A percentile compares a stretch with the other conserved stretches of the same genome.
Evolutionary conservation across 2,797 vertebrate genomes (phyloP).

Genomic region (Zalophus californianus): DNA sequence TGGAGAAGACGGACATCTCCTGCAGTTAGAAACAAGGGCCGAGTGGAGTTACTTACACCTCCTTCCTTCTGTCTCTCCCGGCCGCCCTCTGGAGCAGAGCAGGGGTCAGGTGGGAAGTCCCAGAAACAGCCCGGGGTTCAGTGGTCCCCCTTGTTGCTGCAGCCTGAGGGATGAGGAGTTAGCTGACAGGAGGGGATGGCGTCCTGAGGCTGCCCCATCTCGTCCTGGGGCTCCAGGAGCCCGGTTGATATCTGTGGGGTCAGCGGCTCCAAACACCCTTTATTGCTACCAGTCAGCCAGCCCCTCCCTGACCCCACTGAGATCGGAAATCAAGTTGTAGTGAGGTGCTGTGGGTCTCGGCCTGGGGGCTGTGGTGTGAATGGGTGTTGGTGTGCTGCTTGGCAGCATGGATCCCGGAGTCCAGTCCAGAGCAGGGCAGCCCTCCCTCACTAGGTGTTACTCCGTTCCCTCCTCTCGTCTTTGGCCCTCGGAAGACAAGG

Average conservation of each 20-base stretch:
- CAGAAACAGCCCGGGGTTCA: background rate
- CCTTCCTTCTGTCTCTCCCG: background rate
- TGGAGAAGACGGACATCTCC: background rate
- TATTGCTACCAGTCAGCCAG: background rate
- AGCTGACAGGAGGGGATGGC: background rate
- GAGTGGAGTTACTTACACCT: background rate
- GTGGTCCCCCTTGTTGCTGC: background rate
- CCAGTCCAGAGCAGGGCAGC: too few species aligned
- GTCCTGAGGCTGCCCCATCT: background rate
- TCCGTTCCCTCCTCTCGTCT: background rate
- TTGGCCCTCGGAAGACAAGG: background rate
- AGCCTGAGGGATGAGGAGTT: background rate
- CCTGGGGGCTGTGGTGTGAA: background rate
- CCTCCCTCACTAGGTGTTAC: background rate
- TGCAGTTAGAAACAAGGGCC: background rate
- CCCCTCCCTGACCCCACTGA: background rate
- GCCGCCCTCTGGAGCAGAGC: background rate
- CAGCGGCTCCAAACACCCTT: background rate
- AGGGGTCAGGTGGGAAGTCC: background rate
- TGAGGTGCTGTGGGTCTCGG: background rate
- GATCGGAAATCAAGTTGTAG: background rate
- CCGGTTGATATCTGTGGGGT: background rate
- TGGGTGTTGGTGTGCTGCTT: background rate
- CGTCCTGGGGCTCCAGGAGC: background rate
- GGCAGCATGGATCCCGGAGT: background rate